These are phyloP conservation scores for Drosophila orena DNA, from an alignment of 1,140 invertebrate species.

Conservation along the genomic window DNA sequence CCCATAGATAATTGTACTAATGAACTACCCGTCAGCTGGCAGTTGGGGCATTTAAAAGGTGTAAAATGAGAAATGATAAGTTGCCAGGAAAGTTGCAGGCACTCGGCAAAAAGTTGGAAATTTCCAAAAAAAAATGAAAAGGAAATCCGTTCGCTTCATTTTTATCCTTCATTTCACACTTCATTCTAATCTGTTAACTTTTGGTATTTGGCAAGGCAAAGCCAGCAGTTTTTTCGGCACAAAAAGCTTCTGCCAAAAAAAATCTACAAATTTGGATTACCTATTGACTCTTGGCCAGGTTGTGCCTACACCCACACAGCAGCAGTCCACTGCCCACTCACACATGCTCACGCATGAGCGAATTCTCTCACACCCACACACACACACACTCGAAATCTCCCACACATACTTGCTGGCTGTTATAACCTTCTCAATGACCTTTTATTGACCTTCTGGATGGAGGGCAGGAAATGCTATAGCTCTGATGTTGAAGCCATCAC, in stretches of 20 bases:
- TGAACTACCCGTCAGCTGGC: constrained; percentile 23
- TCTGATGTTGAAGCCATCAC: constrained; percentile 12
- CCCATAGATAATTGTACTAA: constrained; percentile 38
- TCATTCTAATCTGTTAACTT: constrained; percentile 69
- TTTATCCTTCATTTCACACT: constrained; percentile 52
- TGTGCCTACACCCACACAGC: constrained; percentile 20
- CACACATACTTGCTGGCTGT: constrained; percentile 28
- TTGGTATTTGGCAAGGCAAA: constrained; percentile 43
- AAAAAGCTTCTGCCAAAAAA: constrained; percentile 38
- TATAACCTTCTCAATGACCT: constrained; percentile 75
- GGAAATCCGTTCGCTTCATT: constrained; percentile 8
- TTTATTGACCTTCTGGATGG: constrained; percentile 70
- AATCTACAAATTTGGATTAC: constrained; percentile 66
- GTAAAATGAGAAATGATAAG: constrained; percentile 43
- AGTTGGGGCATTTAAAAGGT: constrained; percentile 36
- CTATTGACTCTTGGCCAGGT: constrained; percentile 65
- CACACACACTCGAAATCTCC: background rate
- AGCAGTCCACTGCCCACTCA: constrained; percentile 26
- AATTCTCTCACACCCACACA: constrained; percentile 27
- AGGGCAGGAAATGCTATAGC: constrained; percentile 26
- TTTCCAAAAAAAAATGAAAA: constrained; percentile 18
- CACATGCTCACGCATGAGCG: constrained; percentile 43
- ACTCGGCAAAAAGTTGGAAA: constrained; percentile 23
- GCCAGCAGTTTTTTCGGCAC: constrained; percentile 3
- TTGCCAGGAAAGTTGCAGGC: constrained; percentile 19